Percentiles rank a stretch among this genome's conserved stretches.
phyloP scores from a whole-genome alignment of 2,113 vertebrate genomes.

The Hydrolagus affinis region DNA sequence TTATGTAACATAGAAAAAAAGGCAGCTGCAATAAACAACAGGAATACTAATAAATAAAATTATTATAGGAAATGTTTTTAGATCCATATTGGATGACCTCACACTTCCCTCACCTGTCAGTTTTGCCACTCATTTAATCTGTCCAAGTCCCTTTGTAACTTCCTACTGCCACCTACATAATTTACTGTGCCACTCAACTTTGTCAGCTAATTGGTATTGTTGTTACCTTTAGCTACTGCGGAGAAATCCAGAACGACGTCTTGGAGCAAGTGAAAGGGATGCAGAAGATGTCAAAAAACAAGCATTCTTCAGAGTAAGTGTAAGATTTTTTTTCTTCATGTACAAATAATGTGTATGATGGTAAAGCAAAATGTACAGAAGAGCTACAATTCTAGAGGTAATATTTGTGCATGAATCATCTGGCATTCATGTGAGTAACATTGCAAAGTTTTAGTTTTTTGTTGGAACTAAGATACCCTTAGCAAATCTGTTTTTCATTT shows the following conservation, averaged over 20 bases:
- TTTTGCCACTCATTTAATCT: too few relatives aligned
- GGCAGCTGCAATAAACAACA: too few relatives aligned
- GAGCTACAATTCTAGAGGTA: background rate
- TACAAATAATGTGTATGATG: background rate
- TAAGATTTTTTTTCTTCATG: background rate
- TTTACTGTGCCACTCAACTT: too few relatives aligned
- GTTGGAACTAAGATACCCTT: background rate
- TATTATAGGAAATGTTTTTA: too few relatives aligned
- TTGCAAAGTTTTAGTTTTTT: background rate
- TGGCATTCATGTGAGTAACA: background rate
- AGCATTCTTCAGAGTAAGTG: conserved; percentile 85
- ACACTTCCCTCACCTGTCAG: too few relatives aligned
- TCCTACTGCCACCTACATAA: too few relatives aligned
- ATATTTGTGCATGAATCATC: too few relatives aligned
- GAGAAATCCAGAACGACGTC: conserved; percentile 86
- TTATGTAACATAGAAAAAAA: too few relatives aligned
- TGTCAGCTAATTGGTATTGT: background rate
- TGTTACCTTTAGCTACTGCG: conserved; percentile 68
- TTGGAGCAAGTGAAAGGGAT: conserved; percentile 87
- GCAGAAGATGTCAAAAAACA: conserved; percentile 96
- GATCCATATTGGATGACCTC: background rate
- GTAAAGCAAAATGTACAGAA: background rate
- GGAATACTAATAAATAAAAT: too few relatives aligned
- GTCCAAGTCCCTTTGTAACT: too few relatives aligned
- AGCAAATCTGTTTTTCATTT: background rate